Evolutionary conservation across 2,888 invertebrate genomes (phyloP), one percentile per base, ranked within the genome.

Genomic region (Drosophila imparisetae): DNA sequence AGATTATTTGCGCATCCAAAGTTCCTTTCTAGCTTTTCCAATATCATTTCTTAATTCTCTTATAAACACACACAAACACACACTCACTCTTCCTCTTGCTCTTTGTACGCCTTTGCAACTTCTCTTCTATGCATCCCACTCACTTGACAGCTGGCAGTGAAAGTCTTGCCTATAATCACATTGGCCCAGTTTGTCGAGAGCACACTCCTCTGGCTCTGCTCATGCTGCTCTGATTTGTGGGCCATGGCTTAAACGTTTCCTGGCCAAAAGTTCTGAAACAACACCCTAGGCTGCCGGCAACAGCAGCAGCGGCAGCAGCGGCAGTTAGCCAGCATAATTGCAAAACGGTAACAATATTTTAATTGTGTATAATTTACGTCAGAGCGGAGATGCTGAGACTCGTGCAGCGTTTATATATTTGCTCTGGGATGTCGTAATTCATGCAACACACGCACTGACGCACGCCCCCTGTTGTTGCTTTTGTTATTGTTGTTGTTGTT

Each of bases 111-210:
- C 24, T 48, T 48, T 40, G 1, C 27, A 18, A 21, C 55, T 55
- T 55, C 38, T 27, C 55, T 55, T 58, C 38, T 70, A 59, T 67
- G 63, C 83, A 75, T 79, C 82, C 76, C 71, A 79, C 83, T 80
- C 68, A 78, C 77, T 73, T 72, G 69, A 52, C 52, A 77, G 78
- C 65, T 70, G 67, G 40, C 49, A 83, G 83, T 83, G 83, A 83
- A 83, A 83, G 83, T 83, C 66, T 82, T 61, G 75, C 71, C 75
- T 83, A 83, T 89, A 83, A 89, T 84, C 89, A 83, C 81, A 78
- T 66, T 83, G 89, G 81, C 83, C 83, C 69, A 83, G 78, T 86
- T 83, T 75, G 32, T 13, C 15, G 38, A 29, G 18, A 27, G 50
- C 60, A 69, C 52, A 30, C 24, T 24, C 24, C 32, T 40, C 30